Evolutionary conservation across 2,797 vertebrate species (phyloP).

Genomic region (Arvicola amphibius): DNA sequence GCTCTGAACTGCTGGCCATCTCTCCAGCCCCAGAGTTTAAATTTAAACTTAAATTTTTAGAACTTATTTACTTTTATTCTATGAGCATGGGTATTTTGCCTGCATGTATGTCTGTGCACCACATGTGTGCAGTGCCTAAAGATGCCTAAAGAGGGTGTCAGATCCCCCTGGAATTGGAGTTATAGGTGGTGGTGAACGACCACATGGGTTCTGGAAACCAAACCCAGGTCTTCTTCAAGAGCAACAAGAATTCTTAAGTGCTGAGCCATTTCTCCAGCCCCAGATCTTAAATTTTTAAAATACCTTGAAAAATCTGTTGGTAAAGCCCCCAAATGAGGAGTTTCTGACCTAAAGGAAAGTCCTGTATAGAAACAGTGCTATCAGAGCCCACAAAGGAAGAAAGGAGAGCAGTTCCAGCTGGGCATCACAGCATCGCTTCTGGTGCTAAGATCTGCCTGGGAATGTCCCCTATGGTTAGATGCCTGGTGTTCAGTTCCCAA

Average conservation of each 20-base stretch:
- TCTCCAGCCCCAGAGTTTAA: no score
- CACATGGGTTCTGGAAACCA: neutral
- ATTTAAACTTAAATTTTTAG: neutral
- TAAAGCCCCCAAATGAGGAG: conserved; percentile 17
- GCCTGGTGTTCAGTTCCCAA: neutral
- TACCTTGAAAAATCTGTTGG: neutral
- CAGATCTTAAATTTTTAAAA: neutral
- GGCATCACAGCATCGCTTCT: neutral
- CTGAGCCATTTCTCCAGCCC: neutral
- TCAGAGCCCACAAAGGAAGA: neutral
- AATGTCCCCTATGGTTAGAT: neutral
- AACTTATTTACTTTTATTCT: neutral
- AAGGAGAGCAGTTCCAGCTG: neutral
- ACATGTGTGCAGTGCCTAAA: neutral
- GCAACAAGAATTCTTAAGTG: neutral
- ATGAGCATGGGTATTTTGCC: neutral
- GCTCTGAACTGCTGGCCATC: no score
- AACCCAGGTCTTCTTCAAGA: neutral
- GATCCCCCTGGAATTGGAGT: neutral
- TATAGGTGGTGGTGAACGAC: neutral
- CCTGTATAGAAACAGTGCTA: neutral
- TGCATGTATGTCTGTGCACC: neutral
- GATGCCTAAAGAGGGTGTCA: no score
- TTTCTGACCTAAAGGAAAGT: neutral
- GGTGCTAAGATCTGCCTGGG: neutral